Percentiles rank a stretch among this genome's conserved stretches.
phyloP scores from a whole-genome alignment of 1,140 invertebrate species.

The Nebria ingens region DNA sequence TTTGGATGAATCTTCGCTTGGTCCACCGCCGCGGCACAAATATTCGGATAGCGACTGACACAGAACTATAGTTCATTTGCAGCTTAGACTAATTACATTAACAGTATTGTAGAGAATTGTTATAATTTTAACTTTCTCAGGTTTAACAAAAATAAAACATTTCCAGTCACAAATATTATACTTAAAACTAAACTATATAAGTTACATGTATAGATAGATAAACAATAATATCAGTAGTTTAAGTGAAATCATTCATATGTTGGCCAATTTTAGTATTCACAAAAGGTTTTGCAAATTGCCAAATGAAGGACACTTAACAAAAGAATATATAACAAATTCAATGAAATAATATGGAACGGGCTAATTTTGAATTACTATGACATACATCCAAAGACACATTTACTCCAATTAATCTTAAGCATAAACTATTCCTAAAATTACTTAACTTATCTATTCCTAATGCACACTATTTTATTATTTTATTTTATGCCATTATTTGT shows the following conservation, averaged over 20 bases:
- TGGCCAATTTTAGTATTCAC: background rate
- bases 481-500: too few relatives aligned
- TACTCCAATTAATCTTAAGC: too few relatives aligned
- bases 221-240: background rate
- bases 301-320: background rate
- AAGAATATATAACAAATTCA: background rate
- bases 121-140: slow-evolving; percentile 4
- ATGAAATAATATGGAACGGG: too few relatives aligned
- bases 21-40: background rate
- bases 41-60: slow-evolving; percentile 1
- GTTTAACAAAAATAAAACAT: too few relatives aligned
- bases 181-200: background rate
- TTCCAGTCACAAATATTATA: background rate
- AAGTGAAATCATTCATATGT: background rate
- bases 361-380: too few relatives aligned
- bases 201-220: background rate
- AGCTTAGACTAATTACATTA: background rate
- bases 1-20: background rate
- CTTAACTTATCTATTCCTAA: too few relatives aligned
- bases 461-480: too few relatives aligned
- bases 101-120: background rate
- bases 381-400: too few relatives aligned
- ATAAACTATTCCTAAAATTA: too few relatives aligned
- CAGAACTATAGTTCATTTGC: background rate
- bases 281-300: slow-evolving; percentile 4